These are phyloP conservation scores for Trachelus iudaicus DNA, from an alignment of 2,888 invertebrate genomes.

Conservation along the genomic window DNA sequence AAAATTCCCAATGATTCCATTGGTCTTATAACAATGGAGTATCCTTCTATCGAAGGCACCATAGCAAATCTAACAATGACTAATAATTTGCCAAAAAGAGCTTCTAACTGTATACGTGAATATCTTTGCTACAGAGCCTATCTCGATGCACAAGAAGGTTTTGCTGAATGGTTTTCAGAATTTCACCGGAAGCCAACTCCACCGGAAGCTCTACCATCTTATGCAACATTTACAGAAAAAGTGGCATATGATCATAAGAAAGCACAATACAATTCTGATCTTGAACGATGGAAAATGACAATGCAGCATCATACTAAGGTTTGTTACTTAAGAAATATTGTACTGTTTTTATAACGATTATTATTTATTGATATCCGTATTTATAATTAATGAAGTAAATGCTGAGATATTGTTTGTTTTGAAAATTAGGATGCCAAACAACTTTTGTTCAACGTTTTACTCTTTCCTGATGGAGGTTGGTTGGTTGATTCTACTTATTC, in stretches of 20 bases:
- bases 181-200: conserved; percentile 82
- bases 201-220: conserved; percentile 71
- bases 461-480: conserved; percentile 94
- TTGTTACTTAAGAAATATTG: conserved; percentile 22
- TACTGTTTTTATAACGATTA: not conserved
- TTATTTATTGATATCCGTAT: not conserved
- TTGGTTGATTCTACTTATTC: conserved; percentile 76
- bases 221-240: conserved; percentile 85
- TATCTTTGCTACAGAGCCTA: conserved; percentile 90
- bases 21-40: conserved; percentile 68
- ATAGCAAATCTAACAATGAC: conserved; percentile 59
- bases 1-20: conserved; percentile 78
- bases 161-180: conserved; percentile 89
- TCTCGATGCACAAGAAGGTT: conserved; percentile 87
- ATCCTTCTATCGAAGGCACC: conserved; percentile 62
- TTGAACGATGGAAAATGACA: conserved; percentile 79
- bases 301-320: conserved; percentile 79
- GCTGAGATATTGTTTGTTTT: not conserved
- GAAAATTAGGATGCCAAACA: conserved; percentile 75
- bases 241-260: conserved; percentile 88
- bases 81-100: conserved; percentile 66
- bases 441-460: conserved; percentile 84
- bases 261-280: conserved; percentile 82
- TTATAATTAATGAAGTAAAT: not conserved
- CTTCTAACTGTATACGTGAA: conserved; percentile 73